These are phyloP conservation scores for Entomobrya multifasciata DNA, from an alignment of 2,888 invertebrate species.

Conservation along the genomic window DNA sequence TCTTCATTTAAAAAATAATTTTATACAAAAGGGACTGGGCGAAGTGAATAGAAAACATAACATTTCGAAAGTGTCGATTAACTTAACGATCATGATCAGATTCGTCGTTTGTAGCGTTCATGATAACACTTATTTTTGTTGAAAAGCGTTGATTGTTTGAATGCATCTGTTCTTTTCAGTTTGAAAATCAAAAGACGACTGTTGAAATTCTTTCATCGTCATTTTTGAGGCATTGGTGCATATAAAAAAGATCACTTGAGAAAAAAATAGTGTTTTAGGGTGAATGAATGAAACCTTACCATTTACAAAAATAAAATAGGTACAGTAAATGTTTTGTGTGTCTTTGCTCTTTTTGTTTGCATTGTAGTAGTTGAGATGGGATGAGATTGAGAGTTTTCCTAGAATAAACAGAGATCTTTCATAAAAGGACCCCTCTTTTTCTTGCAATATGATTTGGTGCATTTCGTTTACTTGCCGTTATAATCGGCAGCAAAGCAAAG, in stretches of 20 bases:
- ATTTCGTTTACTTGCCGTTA: too few relatives aligned
- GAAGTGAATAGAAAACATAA: not conserved
- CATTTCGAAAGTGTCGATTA: constrained; percentile 58
- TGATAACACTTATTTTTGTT: constrained; percentile 48
- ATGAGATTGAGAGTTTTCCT: constrained; percentile 49
- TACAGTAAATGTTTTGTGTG: constrained; percentile 2
- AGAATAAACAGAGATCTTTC: not conserved
- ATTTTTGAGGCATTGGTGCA: constrained; percentile 35
- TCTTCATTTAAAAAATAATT: not conserved
- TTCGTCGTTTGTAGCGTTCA: constrained; percentile 28
- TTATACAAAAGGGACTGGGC: not conserved
- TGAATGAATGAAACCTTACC: too few relatives aligned
- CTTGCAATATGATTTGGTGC: not conserved
- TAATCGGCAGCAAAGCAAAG: constrained; percentile 5
- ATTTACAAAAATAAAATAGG: not conserved
- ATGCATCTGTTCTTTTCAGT: constrained; percentile 5
- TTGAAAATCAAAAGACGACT: too few relatives aligned
- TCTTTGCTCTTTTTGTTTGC: not conserved
- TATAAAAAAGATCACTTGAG: constrained; percentile 1
- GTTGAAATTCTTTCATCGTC: constrained; percentile 36
- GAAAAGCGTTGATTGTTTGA: constrained; percentile 14
- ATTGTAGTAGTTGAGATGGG: not conserved
- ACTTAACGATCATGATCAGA: constrained; percentile 33
- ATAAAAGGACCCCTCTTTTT: constrained; percentile 14
- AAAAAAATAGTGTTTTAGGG: constrained; percentile 2